These are phyloP conservation scores for Caranx ignobilis DNA, from an alignment of 2,113 vertebrate genomes.

Conservation along the genomic window DNA sequence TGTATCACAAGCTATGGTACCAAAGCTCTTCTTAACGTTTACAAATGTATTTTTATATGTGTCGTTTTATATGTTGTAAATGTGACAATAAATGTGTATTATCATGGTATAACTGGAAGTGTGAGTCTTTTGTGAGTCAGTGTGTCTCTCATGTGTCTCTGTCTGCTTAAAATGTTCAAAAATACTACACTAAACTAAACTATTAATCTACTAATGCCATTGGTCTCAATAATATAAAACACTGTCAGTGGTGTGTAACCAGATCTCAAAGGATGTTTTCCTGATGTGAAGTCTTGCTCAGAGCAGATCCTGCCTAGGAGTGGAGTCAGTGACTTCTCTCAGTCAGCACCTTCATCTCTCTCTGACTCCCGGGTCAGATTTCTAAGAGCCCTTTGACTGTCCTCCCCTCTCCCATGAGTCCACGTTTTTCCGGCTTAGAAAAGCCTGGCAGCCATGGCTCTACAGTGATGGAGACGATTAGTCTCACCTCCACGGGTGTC, in stretches of 20 bases:
- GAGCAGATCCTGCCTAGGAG: not conserved
- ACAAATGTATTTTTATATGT: constrained; percentile 85
- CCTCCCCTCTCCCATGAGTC: not conserved
- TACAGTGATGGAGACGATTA: constrained; percentile 36
- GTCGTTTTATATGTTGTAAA: constrained; percentile 77
- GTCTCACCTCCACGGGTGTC: constrained; percentile 52
- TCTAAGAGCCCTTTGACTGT: constrained; percentile 10
- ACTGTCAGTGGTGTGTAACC: not conserved
- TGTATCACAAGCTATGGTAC: constrained; percentile 83
- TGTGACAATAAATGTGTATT: constrained; percentile 79
- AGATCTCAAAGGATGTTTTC: not conserved
- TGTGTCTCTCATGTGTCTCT: not conserved
- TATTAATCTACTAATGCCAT: not conserved
- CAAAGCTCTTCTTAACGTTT: constrained; percentile 86
- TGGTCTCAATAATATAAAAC: not conserved
- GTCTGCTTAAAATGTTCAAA: not conserved
- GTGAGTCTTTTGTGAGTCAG: constrained; percentile 14
- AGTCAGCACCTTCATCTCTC: not conserved
- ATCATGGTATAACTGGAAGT: constrained; percentile 31
- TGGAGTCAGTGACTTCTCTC: not conserved
- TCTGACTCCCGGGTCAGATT: constrained; percentile 18
- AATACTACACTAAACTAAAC: not conserved
- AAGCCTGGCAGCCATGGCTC: constrained; percentile 25
- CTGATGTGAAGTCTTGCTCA: not conserved
- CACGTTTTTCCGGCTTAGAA: not conserved